Base-by-base conservation (phyloP, 37 sponge, comb jelly and placozoan species). In the Theonella swinhoei region DNA sequence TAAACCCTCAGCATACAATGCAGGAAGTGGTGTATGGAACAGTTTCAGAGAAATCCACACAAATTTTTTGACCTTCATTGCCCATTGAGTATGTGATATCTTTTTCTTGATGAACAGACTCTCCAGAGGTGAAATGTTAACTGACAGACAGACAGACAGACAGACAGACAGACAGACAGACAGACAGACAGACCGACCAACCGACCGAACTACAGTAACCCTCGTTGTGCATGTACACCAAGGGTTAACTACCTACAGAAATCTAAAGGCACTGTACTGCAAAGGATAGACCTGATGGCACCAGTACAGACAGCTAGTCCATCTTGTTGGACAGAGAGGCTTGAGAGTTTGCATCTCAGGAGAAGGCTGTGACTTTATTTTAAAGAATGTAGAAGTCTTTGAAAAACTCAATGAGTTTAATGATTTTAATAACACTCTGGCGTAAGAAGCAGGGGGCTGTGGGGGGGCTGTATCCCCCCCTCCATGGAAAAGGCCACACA, bases 271-370 rank as follows among this genome's bases (percentile, higher is more conserved):
- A 26, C 41, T 70, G 86, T 83, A 39, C 83, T 78, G 20, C 24
- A 34, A 29, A 89, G 29, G 42, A 89, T 63, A 34, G 91, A 74
- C 39, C 79, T 80, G 59, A 86, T 70, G 24, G 84, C 87, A 42
- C 23, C 84, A 43, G 87, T 82, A 54, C 87, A 30, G 23, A n/a
- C n/a, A n/a, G n/a, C n/a, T n/a, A 78, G 91, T 91, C 91, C 91
- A 91, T 7, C 87, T 33, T 32, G 87, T 91, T 31, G 78, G 71
- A 59, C 87, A 91, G 3, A 91, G 80, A 60, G 87, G 74, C 25
- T 78, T 76, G 37, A 77, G 78, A 42, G 23, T 64, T 34, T 62
- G 36, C 36, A 76, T 31, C 35, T 54, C 81, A 59, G 20, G 30
- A 39, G 59, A 28, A 39, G 22, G 32, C 14, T 80, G 76, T 62